Conservation (phyloP, 2,113 vertebrate species). For the Nannospalax galili region DNA sequence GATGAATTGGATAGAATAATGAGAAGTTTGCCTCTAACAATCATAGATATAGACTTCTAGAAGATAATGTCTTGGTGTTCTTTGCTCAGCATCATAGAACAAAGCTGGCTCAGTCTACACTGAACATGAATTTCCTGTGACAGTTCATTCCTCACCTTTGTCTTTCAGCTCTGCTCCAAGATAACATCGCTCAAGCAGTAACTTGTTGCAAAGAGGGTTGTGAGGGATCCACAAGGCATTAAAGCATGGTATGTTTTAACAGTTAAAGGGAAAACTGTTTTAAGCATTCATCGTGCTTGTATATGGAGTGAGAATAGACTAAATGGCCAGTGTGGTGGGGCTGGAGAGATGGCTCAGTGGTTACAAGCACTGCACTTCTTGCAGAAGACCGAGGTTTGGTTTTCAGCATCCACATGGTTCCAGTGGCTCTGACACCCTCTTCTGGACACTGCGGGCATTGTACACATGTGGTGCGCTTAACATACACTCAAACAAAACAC, state of each 20-base stretch:
- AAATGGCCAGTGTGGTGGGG: too few species aligned
- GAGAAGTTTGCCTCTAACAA: not conserved
- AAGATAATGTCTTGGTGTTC: not conserved
- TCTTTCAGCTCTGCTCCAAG: constrained; percentile 48
- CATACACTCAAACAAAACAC: too few species aligned
- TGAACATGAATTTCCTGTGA: not conserved
- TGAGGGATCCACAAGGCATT: constrained; percentile 59
- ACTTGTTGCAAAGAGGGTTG: constrained; percentile 74
- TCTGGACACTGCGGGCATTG: too few species aligned
- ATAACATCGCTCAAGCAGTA: constrained; percentile 57
- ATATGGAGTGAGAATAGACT: too few species aligned
- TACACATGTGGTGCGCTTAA: too few species aligned
- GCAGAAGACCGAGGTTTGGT: too few species aligned
- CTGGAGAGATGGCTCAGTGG: too few species aligned
- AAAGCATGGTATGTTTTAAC: constrained; percentile 75
- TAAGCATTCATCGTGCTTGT: too few species aligned
- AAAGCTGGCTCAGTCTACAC: not conserved
- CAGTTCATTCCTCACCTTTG: not conserved
- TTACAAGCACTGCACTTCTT: too few species aligned
- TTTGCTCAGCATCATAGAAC: not conserved
- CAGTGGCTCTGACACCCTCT: too few species aligned
- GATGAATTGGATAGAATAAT: not conserved
- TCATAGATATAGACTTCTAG: not conserved
- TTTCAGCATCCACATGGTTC: too few species aligned
- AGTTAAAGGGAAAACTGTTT: not conserved